These are phyloP conservation scores for Zaprionus kolodkinae DNA, from an alignment of 1,140 invertebrate species.

Conservation along the genomic window DNA sequence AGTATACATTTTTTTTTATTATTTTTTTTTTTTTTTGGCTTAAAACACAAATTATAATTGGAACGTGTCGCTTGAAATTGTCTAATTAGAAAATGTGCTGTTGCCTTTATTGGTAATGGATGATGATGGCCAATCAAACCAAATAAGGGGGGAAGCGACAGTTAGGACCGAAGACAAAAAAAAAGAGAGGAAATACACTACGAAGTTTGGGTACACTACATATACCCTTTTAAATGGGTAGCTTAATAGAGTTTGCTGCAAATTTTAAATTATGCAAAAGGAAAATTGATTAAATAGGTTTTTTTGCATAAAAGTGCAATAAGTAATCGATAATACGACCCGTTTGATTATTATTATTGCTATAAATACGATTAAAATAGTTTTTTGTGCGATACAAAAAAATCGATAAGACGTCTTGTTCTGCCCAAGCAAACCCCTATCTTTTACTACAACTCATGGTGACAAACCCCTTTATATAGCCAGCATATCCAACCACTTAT, in stretches of 20 bases:
- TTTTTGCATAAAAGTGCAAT: too few relatives aligned
- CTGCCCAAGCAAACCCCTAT: background rate
- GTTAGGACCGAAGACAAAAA: constrained; percentile 6
- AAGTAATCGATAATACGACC: background rate
- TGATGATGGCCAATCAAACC: constrained; percentile 22
- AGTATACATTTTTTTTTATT: too few relatives aligned
- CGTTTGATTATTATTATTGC: background rate
- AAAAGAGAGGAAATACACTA: background rate
- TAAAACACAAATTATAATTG: constrained; percentile 22
- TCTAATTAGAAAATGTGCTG: constrained; percentile 31
- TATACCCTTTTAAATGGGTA: background rate
- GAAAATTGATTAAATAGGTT: too few relatives aligned
- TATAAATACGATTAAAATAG: too few relatives aligned
- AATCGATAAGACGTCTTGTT: too few relatives aligned
- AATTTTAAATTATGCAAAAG: background rate
- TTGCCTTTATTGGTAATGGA: constrained; percentile 21
- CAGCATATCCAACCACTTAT: background rate
- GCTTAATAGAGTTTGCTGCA: too few relatives aligned
- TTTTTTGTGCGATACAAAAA: too few relatives aligned
- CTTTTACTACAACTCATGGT: background rate
- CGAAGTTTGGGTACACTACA: background rate
- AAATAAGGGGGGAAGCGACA: constrained; percentile 8
- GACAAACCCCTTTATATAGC: background rate
- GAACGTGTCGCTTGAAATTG: constrained; percentile 14
- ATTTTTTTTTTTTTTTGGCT: constrained; percentile 5